Evolutionary conservation across 2,888 invertebrate genomes (phyloP), one percentile per base, ranked within the genome.

Genomic region (Galerucella nymphaeae): DNA sequence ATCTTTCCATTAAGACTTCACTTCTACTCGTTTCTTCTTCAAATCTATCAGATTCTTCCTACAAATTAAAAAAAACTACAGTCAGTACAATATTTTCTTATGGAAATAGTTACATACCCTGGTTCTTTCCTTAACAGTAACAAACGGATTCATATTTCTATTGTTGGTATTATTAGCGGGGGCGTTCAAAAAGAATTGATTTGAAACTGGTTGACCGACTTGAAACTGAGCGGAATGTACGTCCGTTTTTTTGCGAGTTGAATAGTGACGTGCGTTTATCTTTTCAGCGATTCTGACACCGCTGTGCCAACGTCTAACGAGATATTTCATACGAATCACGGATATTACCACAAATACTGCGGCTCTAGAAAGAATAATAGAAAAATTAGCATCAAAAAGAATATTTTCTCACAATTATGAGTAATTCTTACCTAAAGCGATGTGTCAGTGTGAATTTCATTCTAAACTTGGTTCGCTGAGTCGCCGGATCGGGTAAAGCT

Each of bases 301-400:
- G 3, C 88, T 89, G 74, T 89, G 89, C 92, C 92, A 92, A 55
- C 91, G 87, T 69, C 87, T 84, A 3, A 91, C 90, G 76, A 93
- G 86, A 85, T 88, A 92, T 79, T 91, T 91, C 91, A 93, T 92
- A 70, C 93, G 87, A 55, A 88, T 85, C 65, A 92, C 87, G 55
- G 91, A 90, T 53, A 92, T 88, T 5, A 92, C 84, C 14, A 88
- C 87, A 67, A 90, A 83, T 4, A 87, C 91, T 0, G 87, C 89
- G 75, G 89, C 87, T 80, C 91, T 91, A 65, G 62, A 62, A 69
- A 74, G 53, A 38, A 8, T 20, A 38, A 62, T 30, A 30, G 6
- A 8, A 30, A 30, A 30, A 30, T 8, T 8, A 5, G 30, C 30
- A 30, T 30, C 8, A 30, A 30, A 30, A 2, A 5, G 30, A 8